Evolutionary conservation across 2,888 invertebrate species (phyloP).

Genomic region (Trichogramma dendrolimi): DNA sequence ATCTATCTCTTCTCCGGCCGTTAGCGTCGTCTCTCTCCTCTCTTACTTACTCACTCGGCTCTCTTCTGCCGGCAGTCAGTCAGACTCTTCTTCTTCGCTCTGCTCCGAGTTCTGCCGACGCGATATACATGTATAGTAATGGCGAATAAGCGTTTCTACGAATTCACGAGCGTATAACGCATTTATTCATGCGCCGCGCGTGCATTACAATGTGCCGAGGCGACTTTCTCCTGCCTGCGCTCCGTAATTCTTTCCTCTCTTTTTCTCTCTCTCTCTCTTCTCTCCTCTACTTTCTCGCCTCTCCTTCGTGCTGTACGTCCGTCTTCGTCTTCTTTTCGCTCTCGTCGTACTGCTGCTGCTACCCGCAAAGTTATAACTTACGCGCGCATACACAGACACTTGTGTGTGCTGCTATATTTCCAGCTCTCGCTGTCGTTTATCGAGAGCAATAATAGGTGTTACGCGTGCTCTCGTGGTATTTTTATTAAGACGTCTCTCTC

Average conservation of each 20-base stretch:
- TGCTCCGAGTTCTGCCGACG: slow-evolving; percentile 4
- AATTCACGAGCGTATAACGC: slow-evolving; percentile 42
- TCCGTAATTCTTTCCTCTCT: slow-evolving; percentile 15
- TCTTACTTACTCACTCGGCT: slow-evolving; percentile 5
- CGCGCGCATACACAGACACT: neutral
- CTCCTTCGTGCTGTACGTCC: neutral
- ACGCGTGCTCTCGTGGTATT: too few species aligned
- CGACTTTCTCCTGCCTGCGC: slow-evolving; percentile 4
- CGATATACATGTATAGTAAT: slow-evolving; percentile 13
- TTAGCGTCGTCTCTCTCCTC: slow-evolving; percentile 32
- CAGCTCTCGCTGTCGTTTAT: too few species aligned
- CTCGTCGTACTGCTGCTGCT: too few species aligned
- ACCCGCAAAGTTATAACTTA: slow-evolving; percentile 6
- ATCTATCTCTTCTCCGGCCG: slow-evolving; percentile 45
- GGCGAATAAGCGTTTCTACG: slow-evolving; percentile 37
- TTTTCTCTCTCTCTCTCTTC: slow-evolving; percentile 1
- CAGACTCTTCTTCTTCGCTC: slow-evolving; percentile 17
- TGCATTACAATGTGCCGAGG: slow-evolving; percentile 15
- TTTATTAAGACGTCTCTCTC: too few species aligned
- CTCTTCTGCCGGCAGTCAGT: slow-evolving; percentile 10
- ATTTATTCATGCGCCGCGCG: slow-evolving; percentile 36
- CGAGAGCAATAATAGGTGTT: too few species aligned
- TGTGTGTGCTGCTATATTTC: too few species aligned
- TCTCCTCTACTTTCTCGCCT: neutral
- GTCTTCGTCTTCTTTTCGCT: neutral